Percentiles rank a stretch among this genome's conserved stretches.
Conservation (phyloP, 1,140 invertebrate species). For the Atopsyche davidsoni region DNA sequence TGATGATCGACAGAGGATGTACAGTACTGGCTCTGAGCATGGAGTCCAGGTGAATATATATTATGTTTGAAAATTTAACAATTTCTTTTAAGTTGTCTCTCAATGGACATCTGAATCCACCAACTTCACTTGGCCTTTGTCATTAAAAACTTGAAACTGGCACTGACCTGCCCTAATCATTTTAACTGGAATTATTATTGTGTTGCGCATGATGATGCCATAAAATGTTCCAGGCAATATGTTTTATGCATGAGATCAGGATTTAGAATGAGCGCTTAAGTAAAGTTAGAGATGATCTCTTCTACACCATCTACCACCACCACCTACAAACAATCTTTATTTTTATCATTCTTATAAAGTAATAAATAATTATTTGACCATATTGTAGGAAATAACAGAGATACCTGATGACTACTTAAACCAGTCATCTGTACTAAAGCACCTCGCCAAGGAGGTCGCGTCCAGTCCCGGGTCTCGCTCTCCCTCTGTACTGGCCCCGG, state of each 20-base stretch:
- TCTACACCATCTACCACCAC: slow-evolving; percentile 1
- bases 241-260: no score
- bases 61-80: no score
- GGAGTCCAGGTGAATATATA: slow-evolving; percentile 44
- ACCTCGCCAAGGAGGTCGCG: slow-evolving; percentile 75
- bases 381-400: slow-evolving; percentile 70
- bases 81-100: no score
- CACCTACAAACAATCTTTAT: background rate
- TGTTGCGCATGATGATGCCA: background rate
- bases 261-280: no score
- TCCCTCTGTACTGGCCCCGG: slow-evolving; percentile 31
- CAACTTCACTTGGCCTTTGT: no score
- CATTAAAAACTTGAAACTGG: no score
- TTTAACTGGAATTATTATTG: no score
- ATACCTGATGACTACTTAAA: slow-evolving; percentile 80
- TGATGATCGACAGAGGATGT: slow-evolving; percentile 44
- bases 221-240: background rate
- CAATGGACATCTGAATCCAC: no score
- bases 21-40: slow-evolving; percentile 44
- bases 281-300: slow-evolving; percentile 1
- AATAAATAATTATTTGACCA: no score
- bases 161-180: no score
- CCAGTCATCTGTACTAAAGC: slow-evolving; percentile 79
- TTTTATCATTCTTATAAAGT: slow-evolving; percentile 6
- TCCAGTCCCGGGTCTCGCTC: slow-evolving; percentile 48